phyloP scores from a whole-genome alignment of 1,140 invertebrate genomes.

The Euura lappo region DNA sequence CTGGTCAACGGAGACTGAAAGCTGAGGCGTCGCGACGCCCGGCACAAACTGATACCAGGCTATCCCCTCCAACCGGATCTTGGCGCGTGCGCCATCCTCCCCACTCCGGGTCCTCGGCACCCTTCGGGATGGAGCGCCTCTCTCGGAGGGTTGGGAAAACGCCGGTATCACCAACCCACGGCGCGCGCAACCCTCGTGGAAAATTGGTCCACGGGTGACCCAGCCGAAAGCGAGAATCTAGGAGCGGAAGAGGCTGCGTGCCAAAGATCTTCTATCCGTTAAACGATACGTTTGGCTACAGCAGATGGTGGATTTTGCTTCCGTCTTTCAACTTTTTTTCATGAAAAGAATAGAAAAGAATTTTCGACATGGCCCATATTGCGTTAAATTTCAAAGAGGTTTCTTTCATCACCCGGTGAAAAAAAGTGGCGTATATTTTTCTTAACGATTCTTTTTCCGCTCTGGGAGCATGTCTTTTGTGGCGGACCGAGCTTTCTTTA shows the following conservation, averaged over 20 bases:
- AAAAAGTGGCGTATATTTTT: constrained; percentile 7
- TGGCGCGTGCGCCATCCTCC: constrained; percentile 32
- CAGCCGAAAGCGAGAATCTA: no score
- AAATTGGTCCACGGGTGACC: neutral
- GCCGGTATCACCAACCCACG: neutral
- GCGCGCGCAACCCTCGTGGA: neutral
- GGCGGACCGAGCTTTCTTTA: neutral
- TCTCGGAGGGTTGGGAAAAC: neutral
- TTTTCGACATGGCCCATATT: neutral
- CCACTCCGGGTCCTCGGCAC: neutral
- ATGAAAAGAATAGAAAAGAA: neutral
- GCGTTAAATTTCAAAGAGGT: neutral
- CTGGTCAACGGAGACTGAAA: constrained; percentile 47
- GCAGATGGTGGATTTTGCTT: neutral
- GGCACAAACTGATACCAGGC: constrained; percentile 52
- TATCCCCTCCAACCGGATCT: constrained; percentile 34
- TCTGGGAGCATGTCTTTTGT: neutral
- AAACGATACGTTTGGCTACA: neutral
- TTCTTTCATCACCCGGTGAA: neutral
- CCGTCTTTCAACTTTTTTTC: no score
- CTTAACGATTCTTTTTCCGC: neutral
- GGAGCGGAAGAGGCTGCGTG: neutral
- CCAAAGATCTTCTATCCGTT: neutral
- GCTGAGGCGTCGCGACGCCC: constrained; percentile 49
- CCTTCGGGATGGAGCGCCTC: neutral